Conservation (phyloP, 1,140 invertebrate genomes). For the Steinernema khuongi region DNA sequence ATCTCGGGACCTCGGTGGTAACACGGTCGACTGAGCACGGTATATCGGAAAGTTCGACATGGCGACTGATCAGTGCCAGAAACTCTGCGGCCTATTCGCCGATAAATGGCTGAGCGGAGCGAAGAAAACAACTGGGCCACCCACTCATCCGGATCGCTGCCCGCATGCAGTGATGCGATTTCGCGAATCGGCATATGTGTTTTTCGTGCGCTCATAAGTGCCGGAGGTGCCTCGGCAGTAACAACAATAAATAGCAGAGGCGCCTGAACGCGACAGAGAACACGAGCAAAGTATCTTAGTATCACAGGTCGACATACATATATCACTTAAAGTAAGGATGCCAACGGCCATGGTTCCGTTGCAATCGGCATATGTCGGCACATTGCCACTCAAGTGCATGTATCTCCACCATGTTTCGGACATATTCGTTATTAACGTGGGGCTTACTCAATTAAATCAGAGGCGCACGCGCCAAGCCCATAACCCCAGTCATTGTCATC, state of each 20-base stretch:
- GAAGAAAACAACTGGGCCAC: conserved; percentile 12
- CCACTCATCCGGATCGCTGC: background rate
- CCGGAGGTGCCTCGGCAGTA: background rate
- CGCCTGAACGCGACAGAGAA: background rate
- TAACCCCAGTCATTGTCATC: too few relatives aligned
- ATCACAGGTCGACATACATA: too few relatives aligned
- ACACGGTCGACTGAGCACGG: background rate
- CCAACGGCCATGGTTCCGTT: too few relatives aligned
- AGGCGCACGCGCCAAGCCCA: background rate
- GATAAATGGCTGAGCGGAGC: background rate
- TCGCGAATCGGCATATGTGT: conserved; percentile 13
- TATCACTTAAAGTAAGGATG: too few relatives aligned
- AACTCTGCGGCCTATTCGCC: background rate
- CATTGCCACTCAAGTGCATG: too few relatives aligned
- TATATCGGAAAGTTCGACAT: conserved; percentile 9
- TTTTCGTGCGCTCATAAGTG: conserved; percentile 6
- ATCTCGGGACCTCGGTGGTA: background rate
- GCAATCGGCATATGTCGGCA: too few relatives aligned
- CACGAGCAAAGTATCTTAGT: too few relatives aligned
- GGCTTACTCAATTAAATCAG: background rate
- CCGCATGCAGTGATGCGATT: conserved; percentile 1
- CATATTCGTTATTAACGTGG: too few relatives aligned
- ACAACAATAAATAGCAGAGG: background rate
- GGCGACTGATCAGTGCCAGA: background rate
- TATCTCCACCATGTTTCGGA: too few relatives aligned